Base-by-base conservation (phyloP, 2,113 vertebrate species). In the Physeter macrocephalus region DNA sequence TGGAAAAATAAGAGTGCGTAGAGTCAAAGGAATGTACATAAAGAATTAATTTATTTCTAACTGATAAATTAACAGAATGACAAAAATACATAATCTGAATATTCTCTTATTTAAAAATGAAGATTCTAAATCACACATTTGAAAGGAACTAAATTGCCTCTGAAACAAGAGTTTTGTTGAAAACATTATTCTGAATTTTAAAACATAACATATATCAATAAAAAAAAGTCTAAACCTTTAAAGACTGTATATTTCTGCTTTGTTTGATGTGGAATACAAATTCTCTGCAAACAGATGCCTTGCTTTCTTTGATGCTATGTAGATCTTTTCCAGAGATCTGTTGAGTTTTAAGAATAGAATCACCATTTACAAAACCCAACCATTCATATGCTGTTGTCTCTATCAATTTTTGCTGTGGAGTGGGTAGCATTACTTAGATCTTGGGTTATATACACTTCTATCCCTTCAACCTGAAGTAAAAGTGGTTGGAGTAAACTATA, bases 111-210 rank as follows among this genome's bases (percentile, higher is more conserved):
- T 86, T 43, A 69, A 91, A 54, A 93, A 89, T 72, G 5, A 74
- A 88, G 14, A 97, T 77, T 92, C 46, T 78, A 96, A 66, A 81
- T 29, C 54, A 94, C 23, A 86, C 11, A 64, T 93, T 72, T 69
- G 36, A 88, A 97, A 94, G 64, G 81, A 86, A 96, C 29, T 77
- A 93, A 93, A 86, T 66, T 94, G 77, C 2, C 27, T 27, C 61
- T 54, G 34, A 61, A 12, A 83, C 13, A n/a, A 13, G 18, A 74
- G 17, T 88, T 93, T 36, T 62, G 11, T 18, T 81, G 72, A 92
- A 94, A 96, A 92, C 49, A 88, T 27, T n/a, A 71, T 80, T 89
- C 91, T 84, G 49, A 94, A 90, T 82, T 94, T 92, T 64, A 92
- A 95, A 87, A 78, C 39, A 88, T 39, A 36, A 77, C 2, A 81